Evolutionary conservation across 2,797 vertebrate genomes (phyloP).

Genomic region (Peromyscus aztecus): DNA sequence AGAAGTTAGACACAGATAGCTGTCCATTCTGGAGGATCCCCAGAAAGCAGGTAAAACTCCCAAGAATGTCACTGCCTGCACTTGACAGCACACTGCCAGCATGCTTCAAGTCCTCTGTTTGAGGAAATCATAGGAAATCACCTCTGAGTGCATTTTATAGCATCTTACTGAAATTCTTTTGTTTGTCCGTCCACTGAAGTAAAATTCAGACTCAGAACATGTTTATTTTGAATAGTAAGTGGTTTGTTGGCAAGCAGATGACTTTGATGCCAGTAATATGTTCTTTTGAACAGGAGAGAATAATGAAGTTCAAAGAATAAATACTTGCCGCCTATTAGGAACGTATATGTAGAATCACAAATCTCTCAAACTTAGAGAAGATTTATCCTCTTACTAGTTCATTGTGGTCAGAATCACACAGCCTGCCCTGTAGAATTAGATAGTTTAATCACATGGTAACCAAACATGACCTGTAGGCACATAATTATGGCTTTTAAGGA

Average conservation of each 20-base stretch:
- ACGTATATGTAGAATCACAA: background rate
- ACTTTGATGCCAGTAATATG: background rate
- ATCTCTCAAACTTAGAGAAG: background rate
- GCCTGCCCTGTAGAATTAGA: background rate
- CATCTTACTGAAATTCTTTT: constrained; percentile 6
- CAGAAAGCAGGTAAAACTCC: background rate
- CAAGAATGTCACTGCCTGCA: background rate
- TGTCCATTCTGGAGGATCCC: background rate
- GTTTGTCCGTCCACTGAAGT: constrained; percentile 30
- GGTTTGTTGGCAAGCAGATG: background rate
- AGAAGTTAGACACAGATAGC: background rate
- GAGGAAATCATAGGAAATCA: background rate
- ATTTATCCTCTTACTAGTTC: background rate
- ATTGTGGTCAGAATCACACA: background rate
- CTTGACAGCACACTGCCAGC: background rate
- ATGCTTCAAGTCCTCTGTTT: background rate
- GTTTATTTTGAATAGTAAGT: constrained; percentile 18
- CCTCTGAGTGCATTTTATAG: constrained; percentile 2
- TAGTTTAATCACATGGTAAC: background rate
- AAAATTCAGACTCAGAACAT: constrained; percentile 20
- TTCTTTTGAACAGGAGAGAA: background rate
- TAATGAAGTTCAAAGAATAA: background rate
- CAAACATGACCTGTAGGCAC: background rate
- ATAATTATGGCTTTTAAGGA: background rate
- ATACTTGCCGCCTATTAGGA: background rate